Conservation (phyloP, 2,113 vertebrate genomes). For the Hippopotamus amphibius region DNA sequence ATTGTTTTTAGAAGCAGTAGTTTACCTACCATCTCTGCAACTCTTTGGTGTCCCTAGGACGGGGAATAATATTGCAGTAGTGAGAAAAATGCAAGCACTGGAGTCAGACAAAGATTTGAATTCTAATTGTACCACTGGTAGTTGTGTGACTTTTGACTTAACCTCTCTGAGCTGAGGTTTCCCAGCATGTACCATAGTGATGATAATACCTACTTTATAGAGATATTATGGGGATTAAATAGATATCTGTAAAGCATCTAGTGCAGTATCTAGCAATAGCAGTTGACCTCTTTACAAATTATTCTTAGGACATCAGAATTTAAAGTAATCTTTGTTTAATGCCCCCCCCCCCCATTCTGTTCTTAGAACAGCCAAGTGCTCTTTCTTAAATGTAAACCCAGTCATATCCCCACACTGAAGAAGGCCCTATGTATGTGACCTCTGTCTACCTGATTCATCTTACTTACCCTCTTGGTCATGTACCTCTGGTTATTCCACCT, state of each 20-base stretch:
- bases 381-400: slow-evolving; percentile 8
- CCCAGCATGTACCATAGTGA: background rate
- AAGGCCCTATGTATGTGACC: background rate
- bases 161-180: background rate
- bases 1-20: background rate
- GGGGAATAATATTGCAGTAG: background rate
- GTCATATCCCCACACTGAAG: background rate
- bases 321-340: background rate
- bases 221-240: background rate
- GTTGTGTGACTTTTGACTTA: slow-evolving; percentile 1
- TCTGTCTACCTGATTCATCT: background rate
- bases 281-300: slow-evolving; percentile 16
- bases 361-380: background rate
- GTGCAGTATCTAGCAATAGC: background rate
- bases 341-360: background rate
- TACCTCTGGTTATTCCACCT: background rate
- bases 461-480: background rate
- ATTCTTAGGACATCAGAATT: slow-evolving; percentile 4
- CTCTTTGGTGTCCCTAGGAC: background rate
- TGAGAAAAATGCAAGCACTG: background rate
- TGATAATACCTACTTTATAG: background rate
- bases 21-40: background rate
- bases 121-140: slow-evolving; percentile 3
- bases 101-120: slow-evolving; percentile 25
- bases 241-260: background rate